Conservation (phyloP, 2,113 vertebrate genomes). For the Alosa alosa region DNA sequence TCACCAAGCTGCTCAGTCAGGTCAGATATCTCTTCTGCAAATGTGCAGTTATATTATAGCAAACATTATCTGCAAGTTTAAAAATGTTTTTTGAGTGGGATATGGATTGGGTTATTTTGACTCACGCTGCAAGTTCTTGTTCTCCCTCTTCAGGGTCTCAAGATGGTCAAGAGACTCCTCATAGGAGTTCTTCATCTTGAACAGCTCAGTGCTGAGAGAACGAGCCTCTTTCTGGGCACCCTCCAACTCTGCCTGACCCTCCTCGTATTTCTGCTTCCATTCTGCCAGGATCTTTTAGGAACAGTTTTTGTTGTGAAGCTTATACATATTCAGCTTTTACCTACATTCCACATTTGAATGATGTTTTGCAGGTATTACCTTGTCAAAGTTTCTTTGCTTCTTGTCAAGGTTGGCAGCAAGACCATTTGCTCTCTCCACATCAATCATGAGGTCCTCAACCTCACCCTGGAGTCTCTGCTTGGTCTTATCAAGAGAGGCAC, state of each 20-base stretch:
- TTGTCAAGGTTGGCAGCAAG: conserved; percentile 61
- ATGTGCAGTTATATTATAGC: background rate
- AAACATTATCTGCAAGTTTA: background rate
- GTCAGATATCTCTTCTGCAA: conserved; percentile 50
- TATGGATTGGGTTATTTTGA: background rate
- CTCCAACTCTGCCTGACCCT: conserved; percentile 45
- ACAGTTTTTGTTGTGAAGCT: background rate
- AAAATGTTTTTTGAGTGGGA: background rate
- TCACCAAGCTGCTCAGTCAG: conserved; percentile 56
- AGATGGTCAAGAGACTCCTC: conserved; percentile 73
- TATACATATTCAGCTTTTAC: background rate
- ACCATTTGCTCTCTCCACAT: conserved; percentile 55
- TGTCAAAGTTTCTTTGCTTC: conserved; percentile 69
- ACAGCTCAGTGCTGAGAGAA: conserved; percentile 65
- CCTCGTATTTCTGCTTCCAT: conserved; percentile 46
- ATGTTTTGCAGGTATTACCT: conserved; percentile 47
- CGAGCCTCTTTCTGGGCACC: conserved; percentile 60
- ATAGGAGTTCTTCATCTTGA: conserved; percentile 73
- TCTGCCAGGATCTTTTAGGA: conserved; percentile 35
- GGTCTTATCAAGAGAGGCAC: conserved; percentile 68
- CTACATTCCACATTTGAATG: background rate
- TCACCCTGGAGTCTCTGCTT: conserved; percentile 68
- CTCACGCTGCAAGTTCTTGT: background rate
- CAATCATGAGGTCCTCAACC: conserved; percentile 65
- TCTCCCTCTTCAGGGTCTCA: conserved; percentile 49